A percentile compares a stretch with the other conserved stretches of the same genome.
phyloP scores from a whole-genome alignment of 2,797 vertebrate genomes.

The Sebastes cheni region DNA sequence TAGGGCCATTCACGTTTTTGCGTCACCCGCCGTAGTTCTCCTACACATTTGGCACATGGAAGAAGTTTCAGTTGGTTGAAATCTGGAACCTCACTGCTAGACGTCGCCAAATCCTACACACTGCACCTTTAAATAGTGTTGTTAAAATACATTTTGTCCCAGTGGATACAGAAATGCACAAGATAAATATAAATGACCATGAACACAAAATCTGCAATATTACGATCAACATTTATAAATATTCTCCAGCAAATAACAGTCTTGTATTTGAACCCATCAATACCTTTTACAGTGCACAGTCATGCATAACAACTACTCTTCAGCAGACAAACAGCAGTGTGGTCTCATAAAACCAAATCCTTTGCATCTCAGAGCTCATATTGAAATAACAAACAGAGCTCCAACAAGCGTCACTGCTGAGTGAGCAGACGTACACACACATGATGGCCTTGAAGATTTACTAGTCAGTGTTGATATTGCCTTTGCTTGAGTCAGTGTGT shows the following conservation, averaged over 20 bases:
- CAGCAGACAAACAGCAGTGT: not conserved
- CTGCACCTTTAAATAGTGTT: too few species aligned
- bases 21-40: too few species aligned
- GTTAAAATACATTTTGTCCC: not conserved
- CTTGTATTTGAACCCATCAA: not conserved
- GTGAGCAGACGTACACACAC: not conserved
- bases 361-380: not conserved
- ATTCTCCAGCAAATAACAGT: not conserved
- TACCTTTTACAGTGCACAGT: not conserved
- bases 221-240: not conserved
- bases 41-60: too few species aligned
- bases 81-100: too few species aligned
- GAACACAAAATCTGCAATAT: not conserved
- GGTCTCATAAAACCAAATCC: constrained; percentile 7
- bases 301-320: not conserved
- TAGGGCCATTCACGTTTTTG: too few species aligned
- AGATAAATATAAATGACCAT: not conserved
- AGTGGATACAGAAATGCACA: not conserved
- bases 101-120: too few species aligned
- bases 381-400: not conserved
- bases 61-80: too few species aligned
- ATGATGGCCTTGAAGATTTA: constrained; percentile 11
- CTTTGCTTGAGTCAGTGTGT: not conserved
- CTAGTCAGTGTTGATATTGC: not conserved
- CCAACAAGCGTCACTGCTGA: not conserved